phyloP scores from a whole-genome alignment of 1,140 invertebrate genomes.

The Ceratoteleas bidentatus region DNA sequence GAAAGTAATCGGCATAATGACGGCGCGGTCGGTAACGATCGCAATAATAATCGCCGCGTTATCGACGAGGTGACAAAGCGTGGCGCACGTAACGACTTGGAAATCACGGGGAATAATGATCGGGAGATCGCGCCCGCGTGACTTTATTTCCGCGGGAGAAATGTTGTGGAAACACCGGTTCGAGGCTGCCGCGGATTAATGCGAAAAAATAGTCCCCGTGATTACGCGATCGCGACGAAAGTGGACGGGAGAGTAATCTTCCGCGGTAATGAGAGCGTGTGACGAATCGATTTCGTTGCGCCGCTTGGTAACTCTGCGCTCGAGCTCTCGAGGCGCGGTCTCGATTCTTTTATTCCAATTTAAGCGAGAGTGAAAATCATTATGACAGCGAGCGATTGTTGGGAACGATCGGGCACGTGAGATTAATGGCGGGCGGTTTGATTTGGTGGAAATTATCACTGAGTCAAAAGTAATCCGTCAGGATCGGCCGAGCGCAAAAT shows the following conservation, averaged over 20 bases:
- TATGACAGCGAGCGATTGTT: too few species aligned
- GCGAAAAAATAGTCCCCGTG: slow-evolving; percentile 30
- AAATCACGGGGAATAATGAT: slow-evolving; percentile 49
- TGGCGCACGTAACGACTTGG: slow-evolving; percentile 23
- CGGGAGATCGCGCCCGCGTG: slow-evolving; percentile 8
- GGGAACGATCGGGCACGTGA: too few species aligned
- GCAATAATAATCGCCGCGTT: slow-evolving; percentile 34
- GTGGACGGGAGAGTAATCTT: slow-evolving; percentile 35
- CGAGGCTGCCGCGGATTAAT: slow-evolving; percentile 20
- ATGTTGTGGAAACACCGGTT: slow-evolving; percentile 36
- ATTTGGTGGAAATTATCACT: too few species aligned
- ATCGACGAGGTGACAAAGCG: slow-evolving; percentile 34
- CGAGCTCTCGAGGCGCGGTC: not conserved
- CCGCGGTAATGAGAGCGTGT: slow-evolving; percentile 35
- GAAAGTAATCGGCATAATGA: slow-evolving; percentile 43
- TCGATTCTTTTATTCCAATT: too few species aligned
- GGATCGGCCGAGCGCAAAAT: too few species aligned
- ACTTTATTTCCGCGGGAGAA: slow-evolving; percentile 35
- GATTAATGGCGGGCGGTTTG: too few species aligned
- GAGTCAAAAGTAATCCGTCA: too few species aligned
- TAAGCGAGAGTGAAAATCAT: too few species aligned
- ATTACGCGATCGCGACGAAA: slow-evolving; percentile 26
- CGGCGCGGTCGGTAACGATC: slow-evolving; percentile 33
- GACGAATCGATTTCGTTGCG: slow-evolving; percentile 39
- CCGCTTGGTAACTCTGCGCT: slow-evolving; percentile 6